These are phyloP conservation scores for Zosterops hypoxanthus DNA, from an alignment of 2,113 vertebrate genomes.

Conservation along the genomic window DNA sequence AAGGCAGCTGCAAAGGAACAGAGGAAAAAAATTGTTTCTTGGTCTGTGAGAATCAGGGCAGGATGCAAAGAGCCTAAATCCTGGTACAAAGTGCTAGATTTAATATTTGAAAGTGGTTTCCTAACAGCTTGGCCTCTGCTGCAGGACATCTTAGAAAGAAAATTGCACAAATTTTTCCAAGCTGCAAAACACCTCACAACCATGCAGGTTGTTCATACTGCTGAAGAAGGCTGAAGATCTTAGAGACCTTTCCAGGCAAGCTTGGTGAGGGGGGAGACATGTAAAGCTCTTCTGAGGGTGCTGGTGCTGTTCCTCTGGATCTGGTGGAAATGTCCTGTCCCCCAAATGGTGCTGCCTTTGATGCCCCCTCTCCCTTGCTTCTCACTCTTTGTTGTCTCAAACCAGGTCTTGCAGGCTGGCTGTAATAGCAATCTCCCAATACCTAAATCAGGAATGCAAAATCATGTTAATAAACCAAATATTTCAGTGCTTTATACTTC, in stretches of 20 bases:
- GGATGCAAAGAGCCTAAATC: not conserved
- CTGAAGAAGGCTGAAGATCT: not conserved
- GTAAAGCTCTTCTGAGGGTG: not conserved
- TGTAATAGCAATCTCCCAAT: not conserved
- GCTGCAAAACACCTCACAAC: not conserved
- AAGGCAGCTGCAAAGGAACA: not conserved
- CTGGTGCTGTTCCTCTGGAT: not conserved
- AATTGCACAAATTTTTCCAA: not conserved
- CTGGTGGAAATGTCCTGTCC: not conserved
- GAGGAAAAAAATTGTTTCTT: not conserved
- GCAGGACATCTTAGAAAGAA: not conserved
- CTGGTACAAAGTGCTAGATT: not conserved
- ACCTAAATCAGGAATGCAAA: not conserved
- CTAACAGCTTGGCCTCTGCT: not conserved
- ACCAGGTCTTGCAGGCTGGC: not conserved
- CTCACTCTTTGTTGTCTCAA: not conserved
- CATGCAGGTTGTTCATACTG: not conserved
- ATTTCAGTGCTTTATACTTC: not conserved
- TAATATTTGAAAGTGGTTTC: not conserved
- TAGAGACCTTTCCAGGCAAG: not conserved
- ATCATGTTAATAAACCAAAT: not conserved
- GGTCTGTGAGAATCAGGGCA: not conserved
- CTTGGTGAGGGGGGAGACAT: not conserved
- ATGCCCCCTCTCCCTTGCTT: not conserved
- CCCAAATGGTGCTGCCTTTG: rapidly evolving